Conservation (phyloP, 2,888 invertebrate genomes). For the Leptinotarsa peninsularis region DNA sequence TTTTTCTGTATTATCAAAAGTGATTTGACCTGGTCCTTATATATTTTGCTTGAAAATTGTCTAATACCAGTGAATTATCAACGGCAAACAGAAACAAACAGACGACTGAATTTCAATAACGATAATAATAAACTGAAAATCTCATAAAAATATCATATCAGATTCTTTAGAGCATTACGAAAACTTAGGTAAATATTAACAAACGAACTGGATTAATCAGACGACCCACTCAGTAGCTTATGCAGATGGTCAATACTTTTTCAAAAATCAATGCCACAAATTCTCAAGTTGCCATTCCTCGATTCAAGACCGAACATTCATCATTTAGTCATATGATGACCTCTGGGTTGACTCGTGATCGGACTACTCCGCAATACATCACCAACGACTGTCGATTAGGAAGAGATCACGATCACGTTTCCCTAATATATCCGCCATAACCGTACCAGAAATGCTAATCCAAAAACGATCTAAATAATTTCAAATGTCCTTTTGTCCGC, state of each 20-base stretch:
- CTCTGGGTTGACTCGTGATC: constrained; percentile 53
- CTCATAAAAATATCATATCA: no score
- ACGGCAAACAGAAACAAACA: no score
- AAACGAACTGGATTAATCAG: background rate
- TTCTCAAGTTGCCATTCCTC: constrained; percentile 6
- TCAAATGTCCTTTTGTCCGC: constrained; percentile 39
- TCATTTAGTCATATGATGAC: constrained; percentile 45
- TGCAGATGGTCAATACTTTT: background rate
- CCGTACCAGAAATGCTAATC: constrained; percentile 49
- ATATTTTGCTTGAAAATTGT: no score
- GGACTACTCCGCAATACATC: constrained; percentile 52
- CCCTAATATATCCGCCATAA: constrained; percentile 49
- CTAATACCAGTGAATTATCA: no score
- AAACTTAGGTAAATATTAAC: no score
- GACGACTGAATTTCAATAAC: no score
- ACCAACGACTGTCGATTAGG: constrained; percentile 55
- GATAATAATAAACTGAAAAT: no score
- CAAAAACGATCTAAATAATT: constrained; percentile 47
- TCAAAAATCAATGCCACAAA: background rate
- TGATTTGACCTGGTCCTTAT: no score
- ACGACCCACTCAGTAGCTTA: background rate
- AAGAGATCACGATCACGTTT: constrained; percentile 57
- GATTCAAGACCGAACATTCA: constrained; percentile 7
- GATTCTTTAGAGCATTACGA: no score
- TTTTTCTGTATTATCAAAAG: no score